Evolutionary conservation across 2,797 vertebrate genomes (phyloP), one percentile per base, ranked within the genome.

Genomic region (Limnodromus scolopaceus): DNA sequence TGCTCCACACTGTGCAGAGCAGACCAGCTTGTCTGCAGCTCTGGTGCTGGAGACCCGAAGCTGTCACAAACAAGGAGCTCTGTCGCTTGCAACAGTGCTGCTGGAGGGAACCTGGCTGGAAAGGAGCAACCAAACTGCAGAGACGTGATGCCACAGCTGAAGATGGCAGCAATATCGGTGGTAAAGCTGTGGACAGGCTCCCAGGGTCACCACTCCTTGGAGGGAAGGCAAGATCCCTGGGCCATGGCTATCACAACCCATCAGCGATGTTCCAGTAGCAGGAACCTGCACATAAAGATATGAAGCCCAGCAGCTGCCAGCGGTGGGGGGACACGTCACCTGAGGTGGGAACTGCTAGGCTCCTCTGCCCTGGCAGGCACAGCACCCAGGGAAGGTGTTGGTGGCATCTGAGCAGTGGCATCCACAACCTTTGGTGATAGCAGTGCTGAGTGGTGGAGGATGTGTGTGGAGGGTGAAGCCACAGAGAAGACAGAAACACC

Each of bases 281-380:
- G 46, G n/a, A 25, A 68, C 9, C 46, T 9, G 10, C 2, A 13
- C 1, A 2, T 43, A 4, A 41, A 36, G 48, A 19, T 19, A 3
- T 5, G 2, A 38, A 58, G 38, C 57, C 22, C 1, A 5, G 41
- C 22, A 32, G 48, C 15, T 2, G 1, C 24, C 15, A 9, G 48
- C 0, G 1, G 12, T 1, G 0, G 41, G 70, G 54, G 17, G 8
- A 76, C 4, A 0, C 13, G 34, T 36, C 3, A 18, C 20, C 25
- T 10, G 24, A 38, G 16, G 15, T 25, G 61, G 34, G 39, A 78
- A 27, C 20, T 1, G 39, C 39, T 24, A 16, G 55, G 28, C 3
- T n/a, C 12, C 63, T 32, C 20, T 14, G 2, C 17, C n/a, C 32
- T 3, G 4, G 36, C 11, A 25, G 32, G 19, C 10, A 1, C 43